These are phyloP conservation scores for Semicossyphus pulcher DNA, from an alignment of 2,113 vertebrate genomes.

Conservation along the genomic window DNA sequence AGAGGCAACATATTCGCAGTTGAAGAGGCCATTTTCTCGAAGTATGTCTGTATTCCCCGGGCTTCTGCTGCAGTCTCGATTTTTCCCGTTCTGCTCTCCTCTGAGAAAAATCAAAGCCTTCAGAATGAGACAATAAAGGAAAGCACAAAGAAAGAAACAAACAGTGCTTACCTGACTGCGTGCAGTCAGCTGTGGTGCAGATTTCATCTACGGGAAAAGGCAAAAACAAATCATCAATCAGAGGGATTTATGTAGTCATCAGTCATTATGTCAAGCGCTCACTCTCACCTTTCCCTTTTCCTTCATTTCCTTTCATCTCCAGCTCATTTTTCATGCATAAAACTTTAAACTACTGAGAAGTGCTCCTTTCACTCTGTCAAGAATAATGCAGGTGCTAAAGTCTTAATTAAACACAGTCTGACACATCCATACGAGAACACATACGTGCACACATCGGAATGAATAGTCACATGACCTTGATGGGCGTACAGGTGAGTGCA, in stretches of 20 bases:
- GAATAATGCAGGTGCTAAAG: constrained; percentile 21
- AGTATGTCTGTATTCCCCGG: constrained; percentile 35
- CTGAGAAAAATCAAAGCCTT: constrained; percentile 47
- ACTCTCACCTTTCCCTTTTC: not conserved
- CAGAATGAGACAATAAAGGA: constrained; percentile 38
- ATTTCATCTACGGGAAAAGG: constrained; percentile 87
- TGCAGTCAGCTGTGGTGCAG: constrained; percentile 93
- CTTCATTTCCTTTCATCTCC: not conserved
- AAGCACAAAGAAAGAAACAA: constrained; percentile 12
- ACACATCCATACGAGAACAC: not conserved
- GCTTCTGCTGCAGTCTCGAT: constrained; percentile 16
- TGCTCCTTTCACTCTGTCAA: constrained; percentile 19
- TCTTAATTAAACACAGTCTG: constrained; percentile 34
- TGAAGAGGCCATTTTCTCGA: constrained; percentile 30
- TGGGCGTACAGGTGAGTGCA: not conserved
- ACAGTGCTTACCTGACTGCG: constrained; percentile 90
- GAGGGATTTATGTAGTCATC: constrained; percentile 41
- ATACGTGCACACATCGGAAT: not conserved
- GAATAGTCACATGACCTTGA: constrained; percentile 8
- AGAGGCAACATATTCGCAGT: constrained; percentile 25
- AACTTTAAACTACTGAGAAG: constrained; percentile 2
- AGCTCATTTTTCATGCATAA: constrained; percentile 6
- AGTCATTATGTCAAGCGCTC: constrained; percentile 29
- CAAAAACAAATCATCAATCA: constrained; percentile 58
- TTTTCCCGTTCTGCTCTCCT: constrained; percentile 10